phyloP scores from a whole-genome alignment of 2,797 vertebrate genomes.

The Cottoperca gobio region DNA sequence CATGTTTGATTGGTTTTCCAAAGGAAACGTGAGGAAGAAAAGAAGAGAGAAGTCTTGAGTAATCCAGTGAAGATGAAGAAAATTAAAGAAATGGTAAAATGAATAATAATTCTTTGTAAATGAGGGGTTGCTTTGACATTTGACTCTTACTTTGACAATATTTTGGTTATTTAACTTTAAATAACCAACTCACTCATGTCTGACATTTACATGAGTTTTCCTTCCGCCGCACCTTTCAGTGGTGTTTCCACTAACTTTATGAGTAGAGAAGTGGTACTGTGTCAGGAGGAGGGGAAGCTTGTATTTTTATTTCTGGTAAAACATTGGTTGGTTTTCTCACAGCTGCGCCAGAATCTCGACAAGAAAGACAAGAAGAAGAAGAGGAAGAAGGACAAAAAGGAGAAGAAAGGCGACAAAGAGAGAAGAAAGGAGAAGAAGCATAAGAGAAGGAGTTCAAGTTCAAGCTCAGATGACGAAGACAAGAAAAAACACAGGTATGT shows the following conservation, averaged over 20 bases:
- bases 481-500: constrained; percentile 74
- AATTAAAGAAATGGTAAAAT: constrained; percentile 92
- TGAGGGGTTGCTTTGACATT: neutral
- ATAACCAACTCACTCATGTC: neutral
- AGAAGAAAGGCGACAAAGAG: constrained; percentile 87
- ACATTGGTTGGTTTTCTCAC: neutral
- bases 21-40: constrained; percentile 95
- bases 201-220: neutral
- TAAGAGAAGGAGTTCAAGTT: constrained; percentile 81
- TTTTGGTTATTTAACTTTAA: neutral
- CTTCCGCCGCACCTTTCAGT: neutral
- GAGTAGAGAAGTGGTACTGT: neutral
- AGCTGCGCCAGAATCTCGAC: constrained; percentile 94
- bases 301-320: neutral
- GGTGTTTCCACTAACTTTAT: neutral
- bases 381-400: constrained; percentile 87
- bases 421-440: constrained; percentile 88
- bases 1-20: constrained; percentile 27
- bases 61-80: constrained; percentile 99
- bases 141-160: neutral
- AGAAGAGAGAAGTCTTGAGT: constrained; percentile 93
- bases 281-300: neutral
- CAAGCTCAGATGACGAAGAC: constrained; percentile 82
- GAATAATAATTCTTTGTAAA: neutral
- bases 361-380: constrained; percentile 87